Percentiles rank a stretch among this genome's conserved stretches.
Evolutionary conservation across 2,888 invertebrate species (phyloP).

Genomic region (Ptychoptera contaminata): DNA sequence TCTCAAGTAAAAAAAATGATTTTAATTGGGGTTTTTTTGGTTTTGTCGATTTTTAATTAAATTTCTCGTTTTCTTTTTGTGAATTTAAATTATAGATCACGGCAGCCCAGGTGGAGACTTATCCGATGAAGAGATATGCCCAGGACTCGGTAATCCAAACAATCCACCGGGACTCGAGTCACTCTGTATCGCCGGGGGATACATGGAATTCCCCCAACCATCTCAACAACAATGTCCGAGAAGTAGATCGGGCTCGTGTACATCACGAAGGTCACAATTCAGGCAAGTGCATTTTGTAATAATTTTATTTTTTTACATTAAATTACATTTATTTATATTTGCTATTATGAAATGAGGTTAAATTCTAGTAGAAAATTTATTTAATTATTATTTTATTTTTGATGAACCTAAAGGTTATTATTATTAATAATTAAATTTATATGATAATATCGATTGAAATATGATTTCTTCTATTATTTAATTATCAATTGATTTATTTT

Average conservation of each 20-base stretch:
- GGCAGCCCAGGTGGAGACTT: conserved; percentile 35
- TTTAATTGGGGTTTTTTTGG: no score
- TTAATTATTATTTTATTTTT: not conserved
- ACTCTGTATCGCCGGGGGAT: conserved; percentile 28
- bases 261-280: conserved; percentile 32
- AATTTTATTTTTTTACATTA: conserved; percentile 4
- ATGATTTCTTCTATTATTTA: not conserved
- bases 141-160: conserved; percentile 29
- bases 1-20: conserved; percentile 32
- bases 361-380: not conserved
- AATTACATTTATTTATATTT: conserved; percentile 3
- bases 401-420: no score
- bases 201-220: conserved; percentile 31
- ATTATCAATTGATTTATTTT: conserved; percentile 1
- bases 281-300: conserved; percentile 20
- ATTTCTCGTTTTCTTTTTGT: not conserved
- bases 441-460: no score
- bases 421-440: no score
- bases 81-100: conserved; percentile 21
- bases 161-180: conserved; percentile 32
- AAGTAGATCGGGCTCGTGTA: conserved; percentile 31
- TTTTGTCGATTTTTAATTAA: not conserved
- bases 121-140: conserved; percentile 33
- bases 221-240: conserved; percentile 24
- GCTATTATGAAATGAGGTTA: conserved; percentile 1